Conservation (phyloP, 2,113 vertebrate species). For the Anoplopoma fimbria region DNA sequence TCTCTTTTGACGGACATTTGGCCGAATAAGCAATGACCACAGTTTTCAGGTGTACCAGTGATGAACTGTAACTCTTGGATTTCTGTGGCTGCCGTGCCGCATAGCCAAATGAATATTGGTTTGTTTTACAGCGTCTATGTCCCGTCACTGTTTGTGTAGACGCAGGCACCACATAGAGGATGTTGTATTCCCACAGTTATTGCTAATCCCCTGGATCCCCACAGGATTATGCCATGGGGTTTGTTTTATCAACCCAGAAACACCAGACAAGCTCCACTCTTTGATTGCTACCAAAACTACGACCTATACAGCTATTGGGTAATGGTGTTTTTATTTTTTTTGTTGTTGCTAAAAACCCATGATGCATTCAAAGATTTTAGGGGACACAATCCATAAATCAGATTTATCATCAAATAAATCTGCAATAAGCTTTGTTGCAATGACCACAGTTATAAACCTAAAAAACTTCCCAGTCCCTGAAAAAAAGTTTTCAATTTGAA, state of each 20-base stretch:
- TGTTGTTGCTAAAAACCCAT: neutral
- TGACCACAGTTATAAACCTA: neutral
- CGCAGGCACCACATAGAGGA: constrained; percentile 1
- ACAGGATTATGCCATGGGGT: constrained; percentile 7
- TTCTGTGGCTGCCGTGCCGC: neutral
- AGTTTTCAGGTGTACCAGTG: neutral
- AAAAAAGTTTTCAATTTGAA: neutral
- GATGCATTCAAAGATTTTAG: neutral
- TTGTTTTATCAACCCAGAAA: constrained; percentile 28
- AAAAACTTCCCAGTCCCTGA: neutral
- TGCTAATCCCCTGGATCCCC: constrained; percentile 3
- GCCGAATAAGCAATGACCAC: neutral
- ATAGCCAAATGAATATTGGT: neutral
- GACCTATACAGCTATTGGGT: neutral
- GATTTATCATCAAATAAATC: neutral
- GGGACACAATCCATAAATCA: neutral
- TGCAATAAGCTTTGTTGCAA: neutral
- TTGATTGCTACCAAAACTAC: neutral
- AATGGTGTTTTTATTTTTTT: neutral
- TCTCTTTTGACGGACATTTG: neutral
- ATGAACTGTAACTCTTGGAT: neutral
- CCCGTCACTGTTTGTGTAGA: constrained; percentile 7
- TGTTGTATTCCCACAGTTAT: constrained; percentile 24
- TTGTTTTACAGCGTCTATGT: constrained; percentile 3
- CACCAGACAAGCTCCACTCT: constrained; percentile 1